Base-by-base conservation (phyloP, 2,797 vertebrate species). In the Alauda arvensis region DNA sequence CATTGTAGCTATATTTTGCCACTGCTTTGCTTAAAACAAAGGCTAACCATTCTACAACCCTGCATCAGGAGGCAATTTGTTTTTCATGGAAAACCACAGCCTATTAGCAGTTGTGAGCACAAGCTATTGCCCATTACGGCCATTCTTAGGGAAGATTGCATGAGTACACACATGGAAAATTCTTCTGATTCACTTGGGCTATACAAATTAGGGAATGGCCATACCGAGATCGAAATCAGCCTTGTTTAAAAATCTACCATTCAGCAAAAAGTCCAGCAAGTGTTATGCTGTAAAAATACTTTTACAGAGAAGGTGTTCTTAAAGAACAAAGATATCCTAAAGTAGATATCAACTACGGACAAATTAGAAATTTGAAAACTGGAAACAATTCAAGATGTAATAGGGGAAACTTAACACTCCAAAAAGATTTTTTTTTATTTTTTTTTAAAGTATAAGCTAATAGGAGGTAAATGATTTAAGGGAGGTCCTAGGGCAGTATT, bases 31-130 rank as follows among this genome's bases (percentile, higher is more conserved):
- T 45, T n/a, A 18, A 75, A 77, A 92, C 40, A 92, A 93, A 87
- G 51, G 20, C 18, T 21, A 34, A 26, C 3, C 40, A 40, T 75
- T 61, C 21, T 63, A 23, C 25, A 82, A 59, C 31, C 40, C 51
- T 62, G 21, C 59, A 68, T 61, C 55, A 68, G 62, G n/a, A 87
- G 24, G 60, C 40, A 48, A 29, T 77, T 68, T 83, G 23, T 67
- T 87, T 93, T 92, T 67, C 29, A 87, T 88, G 85, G 89, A 88
- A 88, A 94, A 75, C 20, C 23, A 25, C 62, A 88, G 19, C 31
- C 62, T 77, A 77, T 87, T 93, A 87, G 70, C 72, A 75, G 63
- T 69, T 87, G 67, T 88, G 66, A 91, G 76, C 40, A 48, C 59
- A 88, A 85, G 67, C 29, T 88, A 87, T 90, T 67, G 90, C 55